Evolutionary conservation across 2,888 invertebrate species (phyloP).

Genomic region (Platycheirus rosarum): DNA sequence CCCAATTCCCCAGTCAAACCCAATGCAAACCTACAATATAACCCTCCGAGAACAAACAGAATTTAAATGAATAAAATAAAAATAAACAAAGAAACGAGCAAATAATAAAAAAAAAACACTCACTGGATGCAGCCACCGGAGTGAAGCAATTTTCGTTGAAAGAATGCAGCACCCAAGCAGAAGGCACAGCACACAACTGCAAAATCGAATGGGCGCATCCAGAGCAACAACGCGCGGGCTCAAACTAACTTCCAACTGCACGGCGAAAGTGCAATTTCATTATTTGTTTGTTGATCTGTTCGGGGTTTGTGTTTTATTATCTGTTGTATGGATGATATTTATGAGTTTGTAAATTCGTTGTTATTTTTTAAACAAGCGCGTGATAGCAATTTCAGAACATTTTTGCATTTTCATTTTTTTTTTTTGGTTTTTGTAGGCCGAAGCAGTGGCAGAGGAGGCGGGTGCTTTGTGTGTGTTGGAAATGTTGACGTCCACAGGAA

Average conservation of each 20-base stretch:
- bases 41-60: conserved; percentile 38
- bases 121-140: conserved; percentile 44
- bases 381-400: conserved; percentile 51
- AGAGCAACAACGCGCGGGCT: not conserved
- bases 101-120: conserved; percentile 3
- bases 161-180: conserved; percentile 30
- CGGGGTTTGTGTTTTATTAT: conserved; percentile 27
- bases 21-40: not conserved
- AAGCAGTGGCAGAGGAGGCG: not conserved
- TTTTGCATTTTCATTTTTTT: conserved; percentile 4
- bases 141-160: conserved; percentile 43
- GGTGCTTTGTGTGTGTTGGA: not conserved
- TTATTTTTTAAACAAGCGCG: conserved; percentile 62
- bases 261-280: conserved; percentile 46
- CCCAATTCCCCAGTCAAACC: not conserved
- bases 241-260: not conserved
- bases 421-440: not conserved
- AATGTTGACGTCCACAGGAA: conserved; percentile 2
- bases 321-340: conserved; percentile 48
- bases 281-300: conserved; percentile 63
- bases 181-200: conserved; percentile 9
- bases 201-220: conserved; percentile 41
- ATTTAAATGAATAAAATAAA: conserved; percentile 71
- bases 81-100: conserved; percentile 43
- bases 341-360: conserved; percentile 64